Evolutionary conservation across 2,113 vertebrate genomes (phyloP), one percentile per base, ranked within the genome.

Genomic region (Varanus komodoensis): DNA sequence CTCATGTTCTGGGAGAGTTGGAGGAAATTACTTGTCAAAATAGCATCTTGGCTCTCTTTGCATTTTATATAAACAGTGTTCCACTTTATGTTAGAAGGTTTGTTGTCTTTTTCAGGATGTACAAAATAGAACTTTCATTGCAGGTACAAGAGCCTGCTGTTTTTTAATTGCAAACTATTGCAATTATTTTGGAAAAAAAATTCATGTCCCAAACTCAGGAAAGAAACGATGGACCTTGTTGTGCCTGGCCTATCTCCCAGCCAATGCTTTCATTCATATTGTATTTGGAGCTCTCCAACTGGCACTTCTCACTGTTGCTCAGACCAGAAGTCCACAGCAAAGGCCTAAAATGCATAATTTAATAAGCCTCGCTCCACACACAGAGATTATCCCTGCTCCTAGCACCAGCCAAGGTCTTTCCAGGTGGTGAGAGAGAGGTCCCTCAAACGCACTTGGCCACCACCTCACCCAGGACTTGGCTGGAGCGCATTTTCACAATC

Each of bases 81-180:
- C 8, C 9, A 69, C 23, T 54, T 4, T 54, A 4, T 83, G 19
- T 67, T 23, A 78, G 57, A 88, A 78, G 44, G 86, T 82, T 93
- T 85, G 85, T 69, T 88, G 73, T 87, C 92, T 93, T 92, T 90
- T 44, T 87, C 89, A 90, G 69, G 19, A 73, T 88, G 27, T 82
- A 90, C 9, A 84, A 92, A 92, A 87, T 84, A 86, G 82, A 91
- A 68, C 23, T 11, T 61, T 81, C 75, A 73, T 90, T 95, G 81
- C 92, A 81, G 9, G 90, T 23, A 88, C 86, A 89, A 54, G 15
- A 90, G 93, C 84, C 90, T 73, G 23, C 90, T 73, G 6, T 54
- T 34, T 61, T 29, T 61, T 61, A 5, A 32, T 88, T 87, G 38
- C 21, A 57, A 38, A 89, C 90, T 14, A 64, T 89, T 50, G 91